Conservation (phyloP, 1,140 invertebrate genomes). For the Philotrypesis tridentata region DNA sequence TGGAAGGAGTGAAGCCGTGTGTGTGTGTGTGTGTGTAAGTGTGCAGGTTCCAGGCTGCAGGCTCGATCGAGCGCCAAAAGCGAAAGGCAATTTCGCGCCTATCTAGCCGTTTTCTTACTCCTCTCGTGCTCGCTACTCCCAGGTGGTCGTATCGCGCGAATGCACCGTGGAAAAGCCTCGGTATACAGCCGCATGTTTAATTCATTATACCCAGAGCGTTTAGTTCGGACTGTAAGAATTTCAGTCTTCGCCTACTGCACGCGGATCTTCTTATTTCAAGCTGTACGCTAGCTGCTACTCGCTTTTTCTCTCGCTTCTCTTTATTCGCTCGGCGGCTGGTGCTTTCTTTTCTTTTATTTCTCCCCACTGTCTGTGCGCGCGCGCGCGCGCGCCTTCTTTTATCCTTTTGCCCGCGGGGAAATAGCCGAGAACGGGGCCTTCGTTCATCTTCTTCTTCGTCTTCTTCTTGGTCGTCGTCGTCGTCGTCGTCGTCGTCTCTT, state of each 20-base stretch:
- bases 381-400: background rate
- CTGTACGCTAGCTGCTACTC: background rate
- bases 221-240: slow-evolving; percentile 42
- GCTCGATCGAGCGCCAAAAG: slow-evolving; percentile 25
- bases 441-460: background rate
- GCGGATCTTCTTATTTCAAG: slow-evolving; percentile 48
- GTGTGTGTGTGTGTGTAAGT: too few relatives aligned
- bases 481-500: too few relatives aligned
- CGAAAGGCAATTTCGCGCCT: slow-evolving; percentile 54
- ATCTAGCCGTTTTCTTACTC: slow-evolving; percentile 23
- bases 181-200: slow-evolving; percentile 55
- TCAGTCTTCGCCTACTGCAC: slow-evolving; percentile 33
- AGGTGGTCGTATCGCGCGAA: background rate
- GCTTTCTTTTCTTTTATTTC: background rate
- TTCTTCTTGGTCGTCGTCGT: background rate
- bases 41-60: too few relatives aligned
- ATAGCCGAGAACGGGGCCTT: background rate
- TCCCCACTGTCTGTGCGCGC: background rate
- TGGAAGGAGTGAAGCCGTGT: too few relatives aligned
- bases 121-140: slow-evolving; percentile 22
- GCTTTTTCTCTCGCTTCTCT: slow-evolving; percentile 14
- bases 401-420: slow-evolving; percentile 5
- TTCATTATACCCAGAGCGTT: slow-evolving; percentile 57
- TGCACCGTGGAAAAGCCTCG: slow-evolving; percentile 39
- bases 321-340: background rate